Conservation (phyloP, 2,797 vertebrate genomes). For the Petrocephalus schoutedeni region DNA sequence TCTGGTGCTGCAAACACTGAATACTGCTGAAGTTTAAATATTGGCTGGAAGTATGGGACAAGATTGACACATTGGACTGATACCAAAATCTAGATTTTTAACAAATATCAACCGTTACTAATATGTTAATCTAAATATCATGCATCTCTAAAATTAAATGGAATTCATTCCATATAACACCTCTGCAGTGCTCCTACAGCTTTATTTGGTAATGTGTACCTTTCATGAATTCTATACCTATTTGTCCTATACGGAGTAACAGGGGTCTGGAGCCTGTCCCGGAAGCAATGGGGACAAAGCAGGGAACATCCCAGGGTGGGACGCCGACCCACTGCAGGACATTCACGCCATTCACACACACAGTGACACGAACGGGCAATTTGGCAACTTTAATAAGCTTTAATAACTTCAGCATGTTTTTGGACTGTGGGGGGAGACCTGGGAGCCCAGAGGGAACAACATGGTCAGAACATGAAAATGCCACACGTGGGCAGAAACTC, state of each 20-base stretch:
- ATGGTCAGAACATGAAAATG: background rate
- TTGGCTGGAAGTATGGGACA: background rate
- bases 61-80: background rate
- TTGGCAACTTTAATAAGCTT: background rate
- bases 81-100: background rate
- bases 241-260: too few relatives aligned
- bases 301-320: too few relatives aligned
- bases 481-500: background rate
- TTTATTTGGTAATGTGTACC: background rate
- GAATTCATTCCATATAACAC: conserved; percentile 12
- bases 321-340: too few relatives aligned
- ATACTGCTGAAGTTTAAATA: background rate
- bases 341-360: background rate
- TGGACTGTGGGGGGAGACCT: conserved; percentile 24
- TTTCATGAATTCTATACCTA: too few relatives aligned
- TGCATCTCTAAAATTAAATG: background rate
- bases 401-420: background rate
- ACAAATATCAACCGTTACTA: background rate
- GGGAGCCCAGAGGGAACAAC: background rate
- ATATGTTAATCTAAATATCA: background rate
- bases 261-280: too few relatives aligned
- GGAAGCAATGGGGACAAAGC: too few relatives aligned
- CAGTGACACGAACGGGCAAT: background rate
- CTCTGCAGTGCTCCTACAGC: background rate
- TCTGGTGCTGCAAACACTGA: background rate